Evolutionary conservation across 2,888 invertebrate genomes (phyloP).

Genomic region (Sphaerophoria rueppellii): DNA sequence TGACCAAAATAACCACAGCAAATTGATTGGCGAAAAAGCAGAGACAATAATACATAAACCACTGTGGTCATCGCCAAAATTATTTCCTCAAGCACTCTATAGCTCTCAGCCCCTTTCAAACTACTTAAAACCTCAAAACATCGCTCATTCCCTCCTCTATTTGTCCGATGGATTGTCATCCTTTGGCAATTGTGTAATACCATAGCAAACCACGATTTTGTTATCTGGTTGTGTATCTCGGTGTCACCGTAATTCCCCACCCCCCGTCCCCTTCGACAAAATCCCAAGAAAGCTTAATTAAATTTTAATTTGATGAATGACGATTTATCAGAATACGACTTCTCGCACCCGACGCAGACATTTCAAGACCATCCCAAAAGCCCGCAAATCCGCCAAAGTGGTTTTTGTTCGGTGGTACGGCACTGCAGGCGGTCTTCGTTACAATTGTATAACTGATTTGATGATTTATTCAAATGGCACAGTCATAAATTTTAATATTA

Average conservation of each 20-base stretch:
- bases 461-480: slow-evolving; percentile 70
- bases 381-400: slow-evolving; percentile 52
- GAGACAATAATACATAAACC: not conserved
- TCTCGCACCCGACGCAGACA: slow-evolving; percentile 15
- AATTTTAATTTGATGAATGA: slow-evolving; percentile 67
- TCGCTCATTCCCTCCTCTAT: not conserved
- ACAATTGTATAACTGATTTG: slow-evolving; percentile 56
- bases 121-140: slow-evolving; percentile 21
- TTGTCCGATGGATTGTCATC: slow-evolving; percentile 18
- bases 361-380: slow-evolving; percentile 38
- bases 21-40: slow-evolving; percentile 3
- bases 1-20: not conserved
- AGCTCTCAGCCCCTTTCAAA: slow-evolving; percentile 19
- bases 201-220: slow-evolving; percentile 37
- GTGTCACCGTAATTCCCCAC: not conserved
- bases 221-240: slow-evolving; percentile 10
- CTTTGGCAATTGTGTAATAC: slow-evolving; percentile 22
- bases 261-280: not conserved
- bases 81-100: not conserved
- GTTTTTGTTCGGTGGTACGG: slow-evolving; percentile 35
- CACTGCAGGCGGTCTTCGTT: not conserved
- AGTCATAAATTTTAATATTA: slow-evolving; percentile 67
- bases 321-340: slow-evolving; percentile 53
- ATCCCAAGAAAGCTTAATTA: slow-evolving; percentile 59
- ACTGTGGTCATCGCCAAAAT: not conserved